These are phyloP conservation scores for Falco berigora DNA, from an alignment of 2,797 vertebrate species.

Conservation along the genomic window DNA sequence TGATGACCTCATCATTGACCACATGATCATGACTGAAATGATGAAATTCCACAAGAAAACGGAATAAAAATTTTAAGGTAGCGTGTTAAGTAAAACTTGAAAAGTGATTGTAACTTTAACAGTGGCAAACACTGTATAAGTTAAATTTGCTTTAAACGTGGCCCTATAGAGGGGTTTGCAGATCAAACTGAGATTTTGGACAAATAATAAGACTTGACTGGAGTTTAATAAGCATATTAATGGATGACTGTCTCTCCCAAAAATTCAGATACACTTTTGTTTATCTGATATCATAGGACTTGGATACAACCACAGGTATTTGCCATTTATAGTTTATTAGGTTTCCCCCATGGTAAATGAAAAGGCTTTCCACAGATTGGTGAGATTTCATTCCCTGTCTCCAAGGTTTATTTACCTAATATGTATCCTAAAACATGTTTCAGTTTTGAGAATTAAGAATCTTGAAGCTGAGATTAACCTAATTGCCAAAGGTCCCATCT, in stretches of 20 bases:
- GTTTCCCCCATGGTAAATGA: neutral
- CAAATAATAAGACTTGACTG: neutral
- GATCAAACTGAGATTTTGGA: neutral
- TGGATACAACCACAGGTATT: neutral
- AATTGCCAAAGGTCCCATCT: neutral
- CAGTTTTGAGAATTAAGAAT: neutral
- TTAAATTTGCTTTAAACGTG: neutral
- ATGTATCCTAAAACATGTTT: neutral
- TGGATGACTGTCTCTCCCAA: neutral
- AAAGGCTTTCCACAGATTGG: neutral
- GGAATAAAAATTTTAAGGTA: neutral
- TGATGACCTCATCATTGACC: too few relatives aligned
- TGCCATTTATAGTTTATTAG: neutral
- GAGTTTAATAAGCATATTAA: neutral
- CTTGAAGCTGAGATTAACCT: neutral
- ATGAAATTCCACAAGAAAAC: neutral
- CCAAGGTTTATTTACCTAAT: neutral
- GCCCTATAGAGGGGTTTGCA: accelerated
- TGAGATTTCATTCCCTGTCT: neutral
- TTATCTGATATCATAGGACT: neutral
- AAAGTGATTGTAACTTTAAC: neutral
- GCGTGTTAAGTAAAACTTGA: neutral
- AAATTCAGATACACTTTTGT: neutral
- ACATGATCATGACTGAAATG: neutral
- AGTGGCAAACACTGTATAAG: neutral